Evolutionary conservation across 2,888 invertebrate species (phyloP).

Genomic region (Amblyteles armatorius): DNA sequence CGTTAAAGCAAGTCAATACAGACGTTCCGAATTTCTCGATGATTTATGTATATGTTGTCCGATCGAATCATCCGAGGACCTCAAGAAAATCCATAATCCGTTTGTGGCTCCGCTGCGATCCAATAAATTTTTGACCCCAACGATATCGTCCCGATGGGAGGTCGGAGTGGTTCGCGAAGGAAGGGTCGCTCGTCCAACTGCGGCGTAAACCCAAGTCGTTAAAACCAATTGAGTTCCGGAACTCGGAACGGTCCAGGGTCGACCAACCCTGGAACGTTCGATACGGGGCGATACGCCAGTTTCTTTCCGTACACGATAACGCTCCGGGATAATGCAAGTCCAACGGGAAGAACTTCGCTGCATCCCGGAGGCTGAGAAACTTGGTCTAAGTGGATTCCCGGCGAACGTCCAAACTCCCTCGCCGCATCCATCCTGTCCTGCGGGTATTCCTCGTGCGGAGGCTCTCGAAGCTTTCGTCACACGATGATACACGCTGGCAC

Average conservation of each 20-base stretch:
- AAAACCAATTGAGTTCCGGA: neutral
- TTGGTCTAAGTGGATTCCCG: slow-evolving; percentile 40
- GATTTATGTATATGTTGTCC: no score
- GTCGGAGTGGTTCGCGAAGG: neutral
- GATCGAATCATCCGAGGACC: neutral
- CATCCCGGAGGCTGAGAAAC: slow-evolving; percentile 13
- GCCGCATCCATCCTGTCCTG: slow-evolving; percentile 3
- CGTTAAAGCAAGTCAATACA: no score
- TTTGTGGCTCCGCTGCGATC: neutral
- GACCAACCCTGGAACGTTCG: neutral
- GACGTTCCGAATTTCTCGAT: no score
- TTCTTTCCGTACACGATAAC: neutral
- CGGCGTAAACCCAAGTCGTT: neutral
- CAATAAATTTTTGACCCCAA: neutral
- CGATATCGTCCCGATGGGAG: neutral
- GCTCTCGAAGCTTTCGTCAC: slow-evolving; percentile 35
- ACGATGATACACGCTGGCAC: slow-evolving; percentile 62
- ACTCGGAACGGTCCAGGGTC: no score
- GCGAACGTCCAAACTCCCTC: slow-evolving; percentile 19
- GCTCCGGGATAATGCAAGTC: neutral
- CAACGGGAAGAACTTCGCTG: neutral
- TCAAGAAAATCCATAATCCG: neutral
- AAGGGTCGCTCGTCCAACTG: neutral
- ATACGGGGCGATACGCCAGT: neutral
- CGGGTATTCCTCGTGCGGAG: slow-evolving; percentile 12